Evolutionary conservation across 2,797 vertebrate species (phyloP).

Genomic region (Falco columbarius): DNA sequence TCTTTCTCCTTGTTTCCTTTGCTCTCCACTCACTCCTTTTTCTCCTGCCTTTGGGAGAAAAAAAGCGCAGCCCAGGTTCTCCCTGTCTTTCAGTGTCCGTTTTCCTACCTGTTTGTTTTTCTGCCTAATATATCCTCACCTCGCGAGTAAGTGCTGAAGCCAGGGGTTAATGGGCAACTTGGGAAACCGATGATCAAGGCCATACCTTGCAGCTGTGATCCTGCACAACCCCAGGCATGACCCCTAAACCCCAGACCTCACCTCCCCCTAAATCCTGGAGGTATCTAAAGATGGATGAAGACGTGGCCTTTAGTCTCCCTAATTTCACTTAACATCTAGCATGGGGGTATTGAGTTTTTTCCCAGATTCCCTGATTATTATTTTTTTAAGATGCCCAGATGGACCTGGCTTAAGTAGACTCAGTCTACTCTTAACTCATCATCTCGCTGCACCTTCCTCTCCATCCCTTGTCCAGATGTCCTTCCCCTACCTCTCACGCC

Average conservation of each 20-base stretch:
- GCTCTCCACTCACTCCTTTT: background rate
- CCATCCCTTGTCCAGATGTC: background rate
- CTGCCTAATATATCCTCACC: background rate
- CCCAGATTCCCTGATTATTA: background rate
- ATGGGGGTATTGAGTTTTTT: accelerated
- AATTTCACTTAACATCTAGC: background rate
- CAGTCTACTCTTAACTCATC: background rate
- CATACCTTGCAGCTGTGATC: background rate
- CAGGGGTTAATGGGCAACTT: background rate
- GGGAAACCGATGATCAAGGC: background rate
- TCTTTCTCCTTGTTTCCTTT: constrained; percentile 9
- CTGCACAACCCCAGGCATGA: background rate
- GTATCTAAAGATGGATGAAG: background rate
- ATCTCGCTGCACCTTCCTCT: background rate
- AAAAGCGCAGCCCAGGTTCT: background rate
- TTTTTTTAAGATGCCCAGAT: background rate
- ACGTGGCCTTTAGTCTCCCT: background rate
- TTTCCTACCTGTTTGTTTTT: background rate
- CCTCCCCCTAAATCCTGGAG: background rate
- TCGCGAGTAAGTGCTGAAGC: background rate
- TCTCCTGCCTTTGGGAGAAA: background rate
- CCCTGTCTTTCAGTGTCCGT: background rate
- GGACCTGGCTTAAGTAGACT: background rate
- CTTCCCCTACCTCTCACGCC: background rate
- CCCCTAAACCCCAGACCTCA: background rate